Conservation (phyloP, 1,140 invertebrate species). For the Macrostomum lignano region DNA sequence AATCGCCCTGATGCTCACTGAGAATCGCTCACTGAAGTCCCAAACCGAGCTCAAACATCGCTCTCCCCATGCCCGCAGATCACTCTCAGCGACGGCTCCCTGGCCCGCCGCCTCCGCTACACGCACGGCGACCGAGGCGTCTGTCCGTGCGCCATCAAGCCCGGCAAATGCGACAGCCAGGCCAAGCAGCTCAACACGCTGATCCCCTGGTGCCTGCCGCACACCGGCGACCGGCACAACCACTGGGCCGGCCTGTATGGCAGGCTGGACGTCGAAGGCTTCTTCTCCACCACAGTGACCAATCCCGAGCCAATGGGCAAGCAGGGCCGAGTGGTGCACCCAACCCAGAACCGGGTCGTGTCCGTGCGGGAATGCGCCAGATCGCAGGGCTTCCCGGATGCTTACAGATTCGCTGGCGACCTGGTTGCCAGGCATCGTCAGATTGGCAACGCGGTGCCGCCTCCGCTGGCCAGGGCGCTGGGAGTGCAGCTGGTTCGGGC, state of each 20-base stretch:
- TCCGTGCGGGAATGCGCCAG: slow-evolving; percentile 56
- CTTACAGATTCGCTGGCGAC: slow-evolving; percentile 43
- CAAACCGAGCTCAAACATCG: too few relatives aligned
- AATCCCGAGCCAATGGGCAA: slow-evolving; percentile 69
- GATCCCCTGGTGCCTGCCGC: slow-evolving; percentile 63
- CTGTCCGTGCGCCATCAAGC: slow-evolving; percentile 41
- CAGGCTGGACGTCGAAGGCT: slow-evolving; percentile 50
- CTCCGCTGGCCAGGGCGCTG: slow-evolving; percentile 43
- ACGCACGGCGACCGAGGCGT: slow-evolving; percentile 46
- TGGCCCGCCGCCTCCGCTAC: too few relatives aligned
- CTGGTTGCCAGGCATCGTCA: slow-evolving; percentile 50
- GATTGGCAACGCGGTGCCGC: slow-evolving; percentile 58
- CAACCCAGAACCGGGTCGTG: slow-evolving; percentile 46
- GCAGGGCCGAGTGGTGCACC: slow-evolving; percentile 51
- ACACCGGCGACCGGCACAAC: slow-evolving; percentile 55
- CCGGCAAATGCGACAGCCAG: slow-evolving; percentile 37
- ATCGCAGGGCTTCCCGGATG: slow-evolving; percentile 55
- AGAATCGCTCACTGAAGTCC: too few relatives aligned
- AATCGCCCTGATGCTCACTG: too few relatives aligned
- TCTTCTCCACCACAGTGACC: slow-evolving; percentile 45
- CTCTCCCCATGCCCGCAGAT: too few relatives aligned
- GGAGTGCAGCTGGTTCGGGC: too few relatives aligned
- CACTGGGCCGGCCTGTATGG: slow-evolving; percentile 50
- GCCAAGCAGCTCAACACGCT: slow-evolving; percentile 54
- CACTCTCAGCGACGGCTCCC: too few relatives aligned